A percentile compares a stretch with the other conserved stretches of the same genome.
Conservation (phyloP, 2,888 invertebrate species). For the Priocnemis perturbator region DNA sequence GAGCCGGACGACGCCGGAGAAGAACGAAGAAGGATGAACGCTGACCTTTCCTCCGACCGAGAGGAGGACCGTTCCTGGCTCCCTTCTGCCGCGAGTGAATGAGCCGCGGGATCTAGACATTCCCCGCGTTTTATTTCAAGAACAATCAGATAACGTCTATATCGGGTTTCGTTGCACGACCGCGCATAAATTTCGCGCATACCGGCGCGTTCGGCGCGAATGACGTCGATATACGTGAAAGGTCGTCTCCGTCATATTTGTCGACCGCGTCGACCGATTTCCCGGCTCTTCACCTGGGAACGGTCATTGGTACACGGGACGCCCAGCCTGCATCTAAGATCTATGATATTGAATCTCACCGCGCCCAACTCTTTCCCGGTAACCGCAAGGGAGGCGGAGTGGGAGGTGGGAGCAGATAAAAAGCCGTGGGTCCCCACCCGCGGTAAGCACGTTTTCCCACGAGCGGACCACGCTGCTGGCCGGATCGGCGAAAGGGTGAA, state of each 20-base stretch:
- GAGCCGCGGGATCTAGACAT: constrained; percentile 27
- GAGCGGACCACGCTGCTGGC: constrained; percentile 23
- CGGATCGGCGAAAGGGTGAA: constrained; percentile 35
- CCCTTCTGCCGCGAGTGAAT: background rate
- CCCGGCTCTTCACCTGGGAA: too few relatives aligned
- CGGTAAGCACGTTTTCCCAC: constrained; percentile 51
- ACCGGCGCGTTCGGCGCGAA: background rate
- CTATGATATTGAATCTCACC: constrained; percentile 31
- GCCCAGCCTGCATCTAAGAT: constrained; percentile 21
- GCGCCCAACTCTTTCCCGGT: constrained; percentile 18
- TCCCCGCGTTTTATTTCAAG: constrained; percentile 8
- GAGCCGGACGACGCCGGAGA: constrained; percentile 10
- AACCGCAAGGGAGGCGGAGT: background rate
- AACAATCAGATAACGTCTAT: constrained; percentile 45
- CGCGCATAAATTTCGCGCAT: background rate
- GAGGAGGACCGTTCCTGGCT: too few relatives aligned
- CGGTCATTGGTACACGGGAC: too few relatives aligned
- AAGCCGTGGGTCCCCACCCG: constrained; percentile 46
- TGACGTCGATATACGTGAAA: background rate
- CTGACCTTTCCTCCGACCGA: constrained; percentile 48
- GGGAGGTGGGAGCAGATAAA: constrained; percentile 25
- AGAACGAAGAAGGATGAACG: constrained; percentile 16
- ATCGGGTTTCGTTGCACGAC: constrained; percentile 34
- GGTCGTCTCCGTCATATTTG: constrained; percentile 3
- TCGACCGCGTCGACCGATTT: background rate